Base-by-base conservation (phyloP, 2,113 vertebrate species). In the Nyctibius bracteatus region DNA sequence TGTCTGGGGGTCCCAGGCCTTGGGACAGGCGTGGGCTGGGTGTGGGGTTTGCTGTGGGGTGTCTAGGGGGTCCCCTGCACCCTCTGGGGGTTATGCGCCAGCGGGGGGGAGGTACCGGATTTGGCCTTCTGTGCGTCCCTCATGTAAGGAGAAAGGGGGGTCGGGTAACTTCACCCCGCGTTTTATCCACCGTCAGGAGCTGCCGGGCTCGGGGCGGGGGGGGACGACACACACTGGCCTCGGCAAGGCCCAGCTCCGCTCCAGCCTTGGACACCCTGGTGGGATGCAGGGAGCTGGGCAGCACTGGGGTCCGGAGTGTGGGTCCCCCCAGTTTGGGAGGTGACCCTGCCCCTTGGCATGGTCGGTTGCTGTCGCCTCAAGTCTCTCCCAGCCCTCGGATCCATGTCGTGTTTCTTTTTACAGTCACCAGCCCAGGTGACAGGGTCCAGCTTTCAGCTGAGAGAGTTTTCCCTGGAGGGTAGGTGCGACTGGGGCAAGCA, bases 391-490 rank as follows among this genome's bases (percentile, higher is more conserved):
- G 19, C 39, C 25, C 52, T 31, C 1, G 4, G 43, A 13, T 37
- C 21, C 1, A 22, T 12, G 39, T 35, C 0, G 0, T 5, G n/a
- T 39, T 23, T 28, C 25, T 71, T 7, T 9, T 44, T 17, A 4
- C 0, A 1, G 33, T 23, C 4, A 3, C 33, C 70, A 15, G 55
- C 31, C 31, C 0, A 0, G 31, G 43, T 4, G 46, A 19, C 1
- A 14, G 16, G 8, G 24, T 12, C n/a, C 27, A 4, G 47, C 8
- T 3, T 44, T 70, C 1, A 2, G 15, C 20, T 13, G 49, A 7
- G 46, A 17, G 28, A 2, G 31, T 25, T 82, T 46, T 35, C 17
- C 17, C 12, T 7, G 24, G 12, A 49, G 47, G 47, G 17, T 8
- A 6, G 70, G 31, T 2, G 8, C 2, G 4, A 43, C 3, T 5